phyloP scores from a whole-genome alignment of 2,888 invertebrate genomes.

The Leptura quadrifasciata region DNA sequence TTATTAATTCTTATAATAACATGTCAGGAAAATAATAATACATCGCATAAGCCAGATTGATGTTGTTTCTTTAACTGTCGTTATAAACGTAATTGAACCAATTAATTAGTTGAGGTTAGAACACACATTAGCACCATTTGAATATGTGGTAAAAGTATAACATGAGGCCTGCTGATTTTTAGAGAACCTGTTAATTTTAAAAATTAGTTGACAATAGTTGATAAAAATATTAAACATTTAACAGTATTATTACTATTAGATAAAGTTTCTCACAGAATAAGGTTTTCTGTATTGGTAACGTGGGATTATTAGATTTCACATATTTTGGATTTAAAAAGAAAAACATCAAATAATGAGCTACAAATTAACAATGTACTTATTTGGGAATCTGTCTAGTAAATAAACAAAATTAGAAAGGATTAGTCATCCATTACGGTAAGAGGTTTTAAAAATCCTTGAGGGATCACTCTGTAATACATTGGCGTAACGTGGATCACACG shows the following conservation, averaged over 20 bases:
- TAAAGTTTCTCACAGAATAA: constrained; percentile 4
- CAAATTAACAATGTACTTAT: constrained; percentile 43
- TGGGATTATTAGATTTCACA: constrained; percentile 29
- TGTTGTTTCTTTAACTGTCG: too few species aligned
- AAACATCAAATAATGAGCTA: constrained; percentile 31
- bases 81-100: too few species aligned
- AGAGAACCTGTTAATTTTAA: background rate
- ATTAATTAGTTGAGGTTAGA: too few species aligned
- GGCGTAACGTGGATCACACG: constrained; percentile 11
- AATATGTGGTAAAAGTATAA: background rate
- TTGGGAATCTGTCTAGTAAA: constrained; percentile 38
- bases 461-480: constrained; percentile 9
- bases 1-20: too few species aligned
- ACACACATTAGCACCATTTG: too few species aligned
- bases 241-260: background rate
- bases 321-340: constrained; percentile 27
- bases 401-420: constrained; percentile 43
- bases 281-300: constrained; percentile 26
- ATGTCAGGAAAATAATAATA: too few species aligned
- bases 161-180: background rate
- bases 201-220: background rate
- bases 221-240: background rate
- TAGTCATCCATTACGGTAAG: constrained; percentile 39
- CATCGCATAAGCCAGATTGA: too few species aligned
- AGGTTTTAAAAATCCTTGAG: constrained; percentile 41